These are phyloP conservation scores for Oncorhynchus keta DNA, from an alignment of 2,113 vertebrate species.

Conservation along the genomic window DNA sequence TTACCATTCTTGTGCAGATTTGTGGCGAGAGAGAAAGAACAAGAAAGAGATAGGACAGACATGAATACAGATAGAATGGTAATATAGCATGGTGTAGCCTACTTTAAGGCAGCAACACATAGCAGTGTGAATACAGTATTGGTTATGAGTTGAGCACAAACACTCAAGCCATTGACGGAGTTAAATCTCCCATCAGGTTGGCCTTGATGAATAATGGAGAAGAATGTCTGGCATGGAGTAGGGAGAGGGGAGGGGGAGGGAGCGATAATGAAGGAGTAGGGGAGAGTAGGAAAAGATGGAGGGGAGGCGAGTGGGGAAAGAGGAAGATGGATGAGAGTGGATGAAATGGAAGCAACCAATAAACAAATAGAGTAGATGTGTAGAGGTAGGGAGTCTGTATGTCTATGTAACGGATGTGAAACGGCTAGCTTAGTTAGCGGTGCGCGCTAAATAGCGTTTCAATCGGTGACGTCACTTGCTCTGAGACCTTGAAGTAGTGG, in stretches of 20 bases:
- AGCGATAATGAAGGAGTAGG: background rate
- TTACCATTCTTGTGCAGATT: no score
- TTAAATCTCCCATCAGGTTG: background rate
- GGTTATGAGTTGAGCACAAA: background rate
- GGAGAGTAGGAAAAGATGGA: background rate
- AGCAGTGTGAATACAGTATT: no score
- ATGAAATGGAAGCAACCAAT: background rate
- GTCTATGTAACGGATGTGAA: background rate
- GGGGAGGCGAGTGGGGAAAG: background rate
- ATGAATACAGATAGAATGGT: background rate
- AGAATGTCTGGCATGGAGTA: background rate
- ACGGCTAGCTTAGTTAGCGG: no score
- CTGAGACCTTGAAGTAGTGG: no score
- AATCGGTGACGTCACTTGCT: no score
- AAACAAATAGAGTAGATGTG: background rate
- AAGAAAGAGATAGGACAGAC: background rate
- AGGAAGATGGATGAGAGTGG: conserved; percentile 28
- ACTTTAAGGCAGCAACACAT: background rate
- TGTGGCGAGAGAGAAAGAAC: background rate
- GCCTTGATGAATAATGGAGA: conserved; percentile 9
- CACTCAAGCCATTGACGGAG: background rate
- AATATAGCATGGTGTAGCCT: background rate
- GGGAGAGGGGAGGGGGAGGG: background rate
- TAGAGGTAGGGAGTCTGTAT: background rate
- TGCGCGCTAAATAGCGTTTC: no score